phyloP scores from a whole-genome alignment of 2,888 invertebrate genomes.

The Steinernema hermaphroditum region DNA sequence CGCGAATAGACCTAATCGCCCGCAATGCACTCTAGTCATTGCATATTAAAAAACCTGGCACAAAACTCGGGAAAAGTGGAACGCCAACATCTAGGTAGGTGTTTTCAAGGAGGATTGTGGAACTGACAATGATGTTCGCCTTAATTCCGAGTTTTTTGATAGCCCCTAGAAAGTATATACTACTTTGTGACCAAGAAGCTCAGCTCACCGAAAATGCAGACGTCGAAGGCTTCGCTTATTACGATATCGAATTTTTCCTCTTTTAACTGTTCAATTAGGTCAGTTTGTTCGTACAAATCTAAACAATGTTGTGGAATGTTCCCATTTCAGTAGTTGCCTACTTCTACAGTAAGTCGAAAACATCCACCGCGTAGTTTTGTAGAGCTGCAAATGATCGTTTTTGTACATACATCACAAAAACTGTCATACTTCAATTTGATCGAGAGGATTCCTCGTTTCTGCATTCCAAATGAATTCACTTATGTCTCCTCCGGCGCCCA shows the following conservation, averaged over 20 bases:
- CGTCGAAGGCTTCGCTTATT: slow-evolving; percentile 17
- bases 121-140: slow-evolving; percentile 5
- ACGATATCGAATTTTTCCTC: slow-evolving; percentile 3
- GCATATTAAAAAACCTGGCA: neutral
- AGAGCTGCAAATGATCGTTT: neutral
- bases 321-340: neutral
- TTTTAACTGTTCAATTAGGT: neutral
- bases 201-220: neutral
- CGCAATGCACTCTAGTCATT: neutral
- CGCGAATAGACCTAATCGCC: neutral
- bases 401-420: too few species aligned
- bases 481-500: neutral
- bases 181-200: too few species aligned
- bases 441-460: neutral
- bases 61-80: neutral
- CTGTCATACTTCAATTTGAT: neutral
- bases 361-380: neutral
- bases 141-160: neutral
- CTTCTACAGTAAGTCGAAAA: slow-evolving; percentile 6
- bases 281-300: neutral
- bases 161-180: neutral
- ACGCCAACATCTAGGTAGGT: slow-evolving; percentile 1
- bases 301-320: neutral
- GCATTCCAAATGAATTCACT: neutral
- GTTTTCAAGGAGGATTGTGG: neutral